Evolutionary conservation across 2,797 vertebrate genomes (phyloP), one percentile per base, ranked within the genome.

Genomic region (Balearica regulorum): DNA sequence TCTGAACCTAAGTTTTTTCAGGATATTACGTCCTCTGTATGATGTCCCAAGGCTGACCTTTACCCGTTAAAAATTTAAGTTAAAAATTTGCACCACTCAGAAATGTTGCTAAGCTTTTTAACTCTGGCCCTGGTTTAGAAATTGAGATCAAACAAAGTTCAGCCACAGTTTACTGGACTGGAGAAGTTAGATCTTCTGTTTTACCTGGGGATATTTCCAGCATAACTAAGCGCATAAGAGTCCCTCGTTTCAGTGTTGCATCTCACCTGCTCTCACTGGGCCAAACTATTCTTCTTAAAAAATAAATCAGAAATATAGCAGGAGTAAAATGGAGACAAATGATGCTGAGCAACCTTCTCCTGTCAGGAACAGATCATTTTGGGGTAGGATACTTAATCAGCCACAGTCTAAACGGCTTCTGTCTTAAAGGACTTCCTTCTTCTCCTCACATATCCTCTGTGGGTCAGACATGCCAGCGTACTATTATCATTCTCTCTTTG

Each of bases 401-500:
- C 62, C 72, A 39, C 77, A 62, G 71, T 83, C 57, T 86, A 70
- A 92, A 90, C 18, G 26, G 28, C 9, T 54, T 91, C 93, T 94
- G 77, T 87, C 90, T 97, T 92, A 95, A 87, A 97, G 95, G 70
- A 89, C 91, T 97, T 97, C 93, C 88, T 96, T 96, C 92, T 95
- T 71, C 90, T 96, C 92, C 95, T 84, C 94, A 81, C 70, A 26
- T 96, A 65, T 76, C 83, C 94, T 97, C 97, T 81, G 91, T 70
- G 93, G 94, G 80, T 96, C 93, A 83, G 88, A 96, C 96, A 94
- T 96, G 94, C 96, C 96, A 97, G 80, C 19, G 37, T 70, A 96
- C 78, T 19, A 93, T 79, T 97, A 96, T 95, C 96, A 95, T 96
- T 97, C 94, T 94, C 94, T 65, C 94, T 97, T 94, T 96, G 79